phyloP scores from a whole-genome alignment of 2,888 invertebrate species.

The Stenchaetothrips biformis region DNA sequence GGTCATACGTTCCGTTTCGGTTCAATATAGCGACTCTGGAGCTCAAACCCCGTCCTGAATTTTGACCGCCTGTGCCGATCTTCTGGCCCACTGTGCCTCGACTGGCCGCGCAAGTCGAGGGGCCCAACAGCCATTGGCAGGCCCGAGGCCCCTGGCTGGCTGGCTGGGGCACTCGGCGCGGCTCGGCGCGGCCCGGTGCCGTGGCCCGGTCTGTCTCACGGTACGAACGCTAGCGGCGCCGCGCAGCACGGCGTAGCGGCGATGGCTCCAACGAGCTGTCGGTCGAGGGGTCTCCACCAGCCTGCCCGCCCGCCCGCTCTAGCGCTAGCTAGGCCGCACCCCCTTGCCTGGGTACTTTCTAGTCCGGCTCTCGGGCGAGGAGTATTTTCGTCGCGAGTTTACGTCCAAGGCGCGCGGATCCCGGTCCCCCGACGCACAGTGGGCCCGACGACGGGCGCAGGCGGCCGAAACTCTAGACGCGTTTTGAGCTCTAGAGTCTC shows the following conservation, averaged over 20 bases:
- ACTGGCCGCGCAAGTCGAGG: background rate
- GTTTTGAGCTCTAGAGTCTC: too few relatives aligned
- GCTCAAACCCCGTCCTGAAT: too few relatives aligned
- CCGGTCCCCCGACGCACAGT: background rate
- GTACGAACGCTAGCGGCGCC: background rate
- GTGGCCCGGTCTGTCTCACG: background rate
- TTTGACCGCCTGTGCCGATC: too few relatives aligned
- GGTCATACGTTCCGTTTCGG: too few relatives aligned
- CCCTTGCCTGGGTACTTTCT: slow-evolving; percentile 4
- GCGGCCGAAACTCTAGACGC: too few relatives aligned
- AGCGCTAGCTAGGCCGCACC: background rate
- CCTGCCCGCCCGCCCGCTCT: too few relatives aligned
- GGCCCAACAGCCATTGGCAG: background rate
- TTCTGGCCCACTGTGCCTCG: too few relatives aligned
- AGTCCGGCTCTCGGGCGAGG: background rate
- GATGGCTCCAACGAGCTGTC: background rate
- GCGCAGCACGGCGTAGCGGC: background rate
- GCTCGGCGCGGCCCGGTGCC: background rate
- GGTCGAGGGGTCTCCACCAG: too few relatives aligned
- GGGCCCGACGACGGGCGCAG: background rate
- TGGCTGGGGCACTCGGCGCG: background rate
- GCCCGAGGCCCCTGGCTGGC: background rate
- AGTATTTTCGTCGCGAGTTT: slow-evolving; percentile 19
- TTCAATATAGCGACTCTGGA: too few relatives aligned
- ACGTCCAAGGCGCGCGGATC: background rate